These are phyloP conservation scores for Pithys albifrons DNA, from an alignment of 2,113 vertebrate species.

Conservation along the genomic window DNA sequence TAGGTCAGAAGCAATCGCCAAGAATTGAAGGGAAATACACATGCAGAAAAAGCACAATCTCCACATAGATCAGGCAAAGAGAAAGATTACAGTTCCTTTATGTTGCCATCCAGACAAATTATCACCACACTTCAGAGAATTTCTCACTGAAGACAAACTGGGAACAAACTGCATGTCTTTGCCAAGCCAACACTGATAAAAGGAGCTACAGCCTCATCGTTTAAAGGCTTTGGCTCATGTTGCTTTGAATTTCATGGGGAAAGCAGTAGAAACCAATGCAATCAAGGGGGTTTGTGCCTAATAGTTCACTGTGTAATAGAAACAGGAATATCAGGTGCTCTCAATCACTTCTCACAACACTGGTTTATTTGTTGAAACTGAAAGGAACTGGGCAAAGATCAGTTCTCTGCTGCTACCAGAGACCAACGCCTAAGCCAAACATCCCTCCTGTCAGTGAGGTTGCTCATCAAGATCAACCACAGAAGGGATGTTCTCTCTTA, in stretches of 20 bases:
- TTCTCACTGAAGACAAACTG: constrained; percentile 21
- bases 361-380: background rate
- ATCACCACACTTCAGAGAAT: constrained; percentile 7
- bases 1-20: background rate
- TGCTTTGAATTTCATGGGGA: background rate
- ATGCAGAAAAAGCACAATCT: background rate
- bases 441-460: background rate
- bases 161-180: background rate
- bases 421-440: background rate
- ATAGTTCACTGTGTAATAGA: background rate
- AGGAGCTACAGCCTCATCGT: background rate
- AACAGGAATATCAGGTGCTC: background rate
- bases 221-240: background rate
- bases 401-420: background rate
- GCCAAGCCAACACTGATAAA: background rate
- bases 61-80: constrained; percentile 6
- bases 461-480: background rate
- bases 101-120: constrained; percentile 20
- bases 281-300: background rate
- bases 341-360: background rate
- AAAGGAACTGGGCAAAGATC: background rate
- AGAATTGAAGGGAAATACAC: background rate
- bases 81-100: background rate
- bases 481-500: background rate
- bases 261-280: background rate